Evolutionary conservation across 1,140 invertebrate genomes (phyloP).

Genomic region (Portunus trituberculatus): DNA sequence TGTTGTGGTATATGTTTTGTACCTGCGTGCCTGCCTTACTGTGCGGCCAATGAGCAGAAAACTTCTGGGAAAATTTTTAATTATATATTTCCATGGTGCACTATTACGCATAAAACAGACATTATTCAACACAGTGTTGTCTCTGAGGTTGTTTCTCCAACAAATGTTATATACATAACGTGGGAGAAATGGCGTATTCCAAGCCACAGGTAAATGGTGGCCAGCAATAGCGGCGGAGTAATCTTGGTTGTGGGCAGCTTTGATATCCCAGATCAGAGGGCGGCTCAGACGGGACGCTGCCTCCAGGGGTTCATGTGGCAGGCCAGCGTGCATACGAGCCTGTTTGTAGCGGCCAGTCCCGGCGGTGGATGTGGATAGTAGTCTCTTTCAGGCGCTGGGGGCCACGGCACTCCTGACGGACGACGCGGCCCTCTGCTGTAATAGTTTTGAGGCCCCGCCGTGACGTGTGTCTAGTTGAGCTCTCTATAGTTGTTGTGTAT

Average conservation of each 20-base stretch:
- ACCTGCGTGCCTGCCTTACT: background rate
- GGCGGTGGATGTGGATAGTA: background rate
- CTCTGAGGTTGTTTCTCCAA: background rate
- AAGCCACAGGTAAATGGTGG: conserved; percentile 18
- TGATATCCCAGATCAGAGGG: conserved; percentile 12
- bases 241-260: conserved; percentile 10
- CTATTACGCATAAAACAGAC: background rate
- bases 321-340: background rate
- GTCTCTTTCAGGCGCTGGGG: background rate
- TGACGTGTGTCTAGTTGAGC: background rate
- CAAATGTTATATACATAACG: conserved; percentile 5
- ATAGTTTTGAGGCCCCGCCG: too few species aligned
- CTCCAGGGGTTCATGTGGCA: background rate
- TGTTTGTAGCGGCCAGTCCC: background rate
- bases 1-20: background rate
- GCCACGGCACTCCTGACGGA: background rate
- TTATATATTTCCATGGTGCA: background rate
- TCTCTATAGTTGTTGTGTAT: background rate
- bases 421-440: background rate
- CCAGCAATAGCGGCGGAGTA: background rate
- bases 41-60: background rate
- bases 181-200: conserved; percentile 8
- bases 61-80: background rate
- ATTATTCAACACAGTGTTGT: background rate
- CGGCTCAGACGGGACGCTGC: background rate